Evolutionary conservation across 1,140 invertebrate species (phyloP).

Genomic region (Druon quercuslanigerum): DNA sequence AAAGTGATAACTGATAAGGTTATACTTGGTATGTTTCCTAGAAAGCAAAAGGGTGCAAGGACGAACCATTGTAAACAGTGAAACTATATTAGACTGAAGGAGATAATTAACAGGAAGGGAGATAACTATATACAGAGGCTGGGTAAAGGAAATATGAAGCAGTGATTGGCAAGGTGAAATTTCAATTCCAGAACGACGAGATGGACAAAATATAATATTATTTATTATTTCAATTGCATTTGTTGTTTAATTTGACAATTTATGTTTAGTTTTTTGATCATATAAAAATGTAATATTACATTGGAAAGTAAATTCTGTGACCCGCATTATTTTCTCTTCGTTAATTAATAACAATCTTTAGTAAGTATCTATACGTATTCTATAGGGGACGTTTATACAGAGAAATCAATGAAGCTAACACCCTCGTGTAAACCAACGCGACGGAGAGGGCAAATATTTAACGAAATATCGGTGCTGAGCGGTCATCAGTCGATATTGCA

Average conservation of each 20-base stretch:
- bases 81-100: too few species aligned
- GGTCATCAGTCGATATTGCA: constrained; percentile 8
- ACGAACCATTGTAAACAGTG: background rate
- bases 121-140: too few species aligned
- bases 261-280: too few species aligned
- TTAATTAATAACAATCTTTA: too few species aligned
- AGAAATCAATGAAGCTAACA: constrained; percentile 7
- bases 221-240: too few species aligned
- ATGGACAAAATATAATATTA: too few species aligned
- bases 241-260: too few species aligned
- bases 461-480: background rate
- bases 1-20: constrained; percentile 6
- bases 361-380: background rate
- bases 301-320: background rate
- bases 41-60: background rate
- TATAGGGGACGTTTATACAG: background rate
- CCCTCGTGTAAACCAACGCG: background rate
- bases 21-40: background rate
- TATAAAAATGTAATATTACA: background rate
- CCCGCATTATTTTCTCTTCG: too few species aligned
- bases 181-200: too few species aligned
- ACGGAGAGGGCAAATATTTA: background rate
- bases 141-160: too few species aligned
- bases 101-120: too few species aligned
- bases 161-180: too few species aligned